A percentile compares a stretch with the other conserved stretches of the same genome.
Conservation (phyloP, 2,797 vertebrate species). For the Labroides dimidiatus region DNA sequence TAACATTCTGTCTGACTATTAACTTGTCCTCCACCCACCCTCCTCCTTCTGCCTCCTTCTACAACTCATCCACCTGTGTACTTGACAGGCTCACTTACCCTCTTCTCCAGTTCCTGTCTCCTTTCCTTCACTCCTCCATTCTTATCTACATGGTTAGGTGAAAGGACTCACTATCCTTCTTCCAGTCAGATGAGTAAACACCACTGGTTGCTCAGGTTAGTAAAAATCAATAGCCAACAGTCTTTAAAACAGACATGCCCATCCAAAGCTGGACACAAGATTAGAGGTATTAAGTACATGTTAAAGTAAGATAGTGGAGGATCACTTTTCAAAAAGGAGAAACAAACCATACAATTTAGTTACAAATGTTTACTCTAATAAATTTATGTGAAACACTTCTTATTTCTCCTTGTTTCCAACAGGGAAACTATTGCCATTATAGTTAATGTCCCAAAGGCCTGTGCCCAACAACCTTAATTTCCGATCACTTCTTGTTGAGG, state of each 20-base stretch:
- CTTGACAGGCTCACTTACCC: constrained; percentile 55
- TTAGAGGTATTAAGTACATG: constrained; percentile 47
- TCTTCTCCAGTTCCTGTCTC: constrained; percentile 1
- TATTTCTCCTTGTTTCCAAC: too few species aligned
- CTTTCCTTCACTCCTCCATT: constrained; percentile 40
- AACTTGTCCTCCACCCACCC: constrained; percentile 35
- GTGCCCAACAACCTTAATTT: too few species aligned
- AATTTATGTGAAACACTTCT: too few species aligned
- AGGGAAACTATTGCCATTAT: too few species aligned
- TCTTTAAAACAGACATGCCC: constrained; percentile 50
- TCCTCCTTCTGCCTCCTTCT: constrained; percentile 26
- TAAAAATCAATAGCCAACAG: constrained; percentile 61
- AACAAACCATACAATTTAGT: background rate
- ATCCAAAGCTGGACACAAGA: constrained; percentile 40
- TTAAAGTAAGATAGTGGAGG: constrained; percentile 8
- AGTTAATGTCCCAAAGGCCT: too few species aligned
- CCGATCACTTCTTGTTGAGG: too few species aligned
- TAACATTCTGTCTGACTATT: constrained; percentile 53
- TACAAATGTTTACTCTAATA: too few species aligned
- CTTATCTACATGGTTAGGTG: constrained; percentile 65
- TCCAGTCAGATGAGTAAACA: constrained; percentile 68
- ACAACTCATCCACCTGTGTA: constrained; percentile 39
- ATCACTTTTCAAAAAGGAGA: constrained; percentile 6
- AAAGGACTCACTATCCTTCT: constrained; percentile 51
- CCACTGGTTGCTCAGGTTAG: constrained; percentile 47